Percentiles rank a stretch among this genome's conserved stretches.
These are phyloP conservation scores for Mastomys natalensis DNA, from an alignment of 2,113 vertebrate genomes.

Conservation along the genomic window DNA sequence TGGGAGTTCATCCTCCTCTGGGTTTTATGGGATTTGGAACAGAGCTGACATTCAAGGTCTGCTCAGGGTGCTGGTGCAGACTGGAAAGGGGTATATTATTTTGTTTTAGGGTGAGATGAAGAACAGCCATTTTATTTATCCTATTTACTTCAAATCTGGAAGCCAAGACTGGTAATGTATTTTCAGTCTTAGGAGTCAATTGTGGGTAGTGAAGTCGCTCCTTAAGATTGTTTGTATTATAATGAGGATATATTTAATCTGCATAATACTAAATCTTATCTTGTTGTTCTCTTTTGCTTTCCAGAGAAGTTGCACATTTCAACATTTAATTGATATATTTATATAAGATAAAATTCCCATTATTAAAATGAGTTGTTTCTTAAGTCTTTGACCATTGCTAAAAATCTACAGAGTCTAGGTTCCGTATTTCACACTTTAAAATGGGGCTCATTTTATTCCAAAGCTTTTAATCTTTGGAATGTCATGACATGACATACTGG, in stretches of 20 bases:
- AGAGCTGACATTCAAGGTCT: too few species aligned
- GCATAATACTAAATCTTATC: background rate
- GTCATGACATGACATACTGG: slow-evolving; percentile 56
- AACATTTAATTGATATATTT: background rate
- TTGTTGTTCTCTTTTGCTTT: background rate
- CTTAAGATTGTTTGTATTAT: background rate
- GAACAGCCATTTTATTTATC: background rate
- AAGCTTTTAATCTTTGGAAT: slow-evolving; percentile 69
- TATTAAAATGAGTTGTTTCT: slow-evolving; percentile 51
- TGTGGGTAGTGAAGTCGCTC: rapidly evolving
- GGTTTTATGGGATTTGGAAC: too few species aligned
- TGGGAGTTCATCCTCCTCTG: too few species aligned
- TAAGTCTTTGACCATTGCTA: background rate
- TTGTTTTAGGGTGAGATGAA: too few species aligned
- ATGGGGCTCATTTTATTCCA: slow-evolving; percentile 1
- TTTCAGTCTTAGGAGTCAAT: background rate
- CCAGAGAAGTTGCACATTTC: background rate
- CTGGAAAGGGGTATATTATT: too few species aligned
- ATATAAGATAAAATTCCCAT: background rate
- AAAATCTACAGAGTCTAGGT: slow-evolving; percentile 25
- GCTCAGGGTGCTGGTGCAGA: too few species aligned
- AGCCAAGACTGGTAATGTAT: background rate
- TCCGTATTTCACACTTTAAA: slow-evolving; percentile 67
- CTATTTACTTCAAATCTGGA: slow-evolving; percentile 1
- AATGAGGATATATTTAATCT: background rate